phyloP scores from a whole-genome alignment of 2,797 vertebrate species.

The Rallus crepitans region DNA sequence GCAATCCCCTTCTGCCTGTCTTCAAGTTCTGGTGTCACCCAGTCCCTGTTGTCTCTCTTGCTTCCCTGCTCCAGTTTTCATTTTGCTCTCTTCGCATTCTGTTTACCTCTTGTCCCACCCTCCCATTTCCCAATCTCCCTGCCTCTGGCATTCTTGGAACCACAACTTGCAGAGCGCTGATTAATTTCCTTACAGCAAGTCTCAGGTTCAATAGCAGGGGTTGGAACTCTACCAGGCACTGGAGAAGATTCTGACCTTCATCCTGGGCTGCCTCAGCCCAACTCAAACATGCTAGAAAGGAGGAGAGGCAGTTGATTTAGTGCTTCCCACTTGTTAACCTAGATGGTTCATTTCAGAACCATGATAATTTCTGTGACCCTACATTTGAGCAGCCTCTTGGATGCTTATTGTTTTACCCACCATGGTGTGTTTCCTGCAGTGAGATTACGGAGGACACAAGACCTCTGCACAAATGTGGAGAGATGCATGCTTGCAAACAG shows the following conservation, averaged over 20 bases:
- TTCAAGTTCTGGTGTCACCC: not conserved
- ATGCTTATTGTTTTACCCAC: not conserved
- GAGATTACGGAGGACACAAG: not conserved
- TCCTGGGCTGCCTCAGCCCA: not conserved
- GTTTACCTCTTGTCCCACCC: slow-evolving; percentile 11
- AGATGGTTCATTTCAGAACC: not conserved
- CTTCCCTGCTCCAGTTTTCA: not conserved
- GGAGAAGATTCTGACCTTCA: slow-evolving; percentile 36
- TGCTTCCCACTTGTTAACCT: not conserved
- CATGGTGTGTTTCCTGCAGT: not conserved
- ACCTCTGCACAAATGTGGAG: not conserved
- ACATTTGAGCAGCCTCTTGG: not conserved
- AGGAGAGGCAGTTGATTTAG: not conserved
- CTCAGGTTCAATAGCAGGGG: not conserved
- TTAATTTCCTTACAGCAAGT: slow-evolving; percentile 7
- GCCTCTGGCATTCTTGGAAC: slow-evolving; percentile 15
- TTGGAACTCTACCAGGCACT: not conserved
- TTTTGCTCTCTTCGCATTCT: not conserved
- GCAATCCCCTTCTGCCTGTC: not conserved
- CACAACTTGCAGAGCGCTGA: not conserved
- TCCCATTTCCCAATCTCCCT: slow-evolving; percentile 15
- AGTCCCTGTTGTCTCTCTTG: not conserved
- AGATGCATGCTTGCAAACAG: not conserved
- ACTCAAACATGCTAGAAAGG: not conserved
- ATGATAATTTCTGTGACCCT: not conserved